phyloP scores from a whole-genome alignment of 92 coral and sea anemone species.

The Palythoa heliodiscus region DNA sequence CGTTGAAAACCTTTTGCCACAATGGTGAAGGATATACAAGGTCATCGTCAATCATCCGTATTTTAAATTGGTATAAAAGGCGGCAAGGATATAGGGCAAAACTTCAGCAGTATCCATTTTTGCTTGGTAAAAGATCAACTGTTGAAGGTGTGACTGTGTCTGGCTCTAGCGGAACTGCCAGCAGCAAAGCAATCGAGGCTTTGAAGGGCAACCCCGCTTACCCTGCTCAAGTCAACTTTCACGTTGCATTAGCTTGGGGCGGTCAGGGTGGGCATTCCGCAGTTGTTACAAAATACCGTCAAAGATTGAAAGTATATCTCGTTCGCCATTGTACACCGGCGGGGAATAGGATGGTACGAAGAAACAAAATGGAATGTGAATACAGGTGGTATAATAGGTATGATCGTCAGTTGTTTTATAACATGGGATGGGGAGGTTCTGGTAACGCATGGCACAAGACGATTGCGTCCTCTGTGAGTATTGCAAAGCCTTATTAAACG shows the following conservation, averaged over 20 bases:
- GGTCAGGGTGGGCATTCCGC: conserved; percentile 17
- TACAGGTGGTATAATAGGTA: conserved; percentile 30
- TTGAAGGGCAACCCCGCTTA: conserved; percentile 40
- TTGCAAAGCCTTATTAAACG: conserved; percentile 15
- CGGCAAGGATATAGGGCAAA: not conserved
- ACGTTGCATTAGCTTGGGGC: not conserved
- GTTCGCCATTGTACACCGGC: conserved; percentile 5
- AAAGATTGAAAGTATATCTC: conserved; percentile 14
- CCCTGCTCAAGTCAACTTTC: conserved; percentile 5
- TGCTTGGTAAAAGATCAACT: not conserved
- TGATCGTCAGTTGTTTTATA: not conserved
- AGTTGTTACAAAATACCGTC: conserved; percentile 51
- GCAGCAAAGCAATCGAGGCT: not conserved
- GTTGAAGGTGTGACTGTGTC: not conserved
- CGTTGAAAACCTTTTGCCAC: conserved; percentile 54
- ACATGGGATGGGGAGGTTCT: too few relatives aligned
- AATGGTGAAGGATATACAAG: conserved; percentile 51
- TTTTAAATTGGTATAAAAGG: conserved; percentile 31
- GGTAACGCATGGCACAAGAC: conserved; percentile 46
- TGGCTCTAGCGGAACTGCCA: not conserved
- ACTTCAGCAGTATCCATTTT: not conserved
- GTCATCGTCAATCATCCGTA: not conserved
- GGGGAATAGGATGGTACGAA: conserved; percentile 35
- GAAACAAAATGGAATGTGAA: conserved; percentile 17
- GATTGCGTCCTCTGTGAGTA: not conserved